Conservation (phyloP, 2,113 vertebrate species). For the Pseudopipra pipra region DNA sequence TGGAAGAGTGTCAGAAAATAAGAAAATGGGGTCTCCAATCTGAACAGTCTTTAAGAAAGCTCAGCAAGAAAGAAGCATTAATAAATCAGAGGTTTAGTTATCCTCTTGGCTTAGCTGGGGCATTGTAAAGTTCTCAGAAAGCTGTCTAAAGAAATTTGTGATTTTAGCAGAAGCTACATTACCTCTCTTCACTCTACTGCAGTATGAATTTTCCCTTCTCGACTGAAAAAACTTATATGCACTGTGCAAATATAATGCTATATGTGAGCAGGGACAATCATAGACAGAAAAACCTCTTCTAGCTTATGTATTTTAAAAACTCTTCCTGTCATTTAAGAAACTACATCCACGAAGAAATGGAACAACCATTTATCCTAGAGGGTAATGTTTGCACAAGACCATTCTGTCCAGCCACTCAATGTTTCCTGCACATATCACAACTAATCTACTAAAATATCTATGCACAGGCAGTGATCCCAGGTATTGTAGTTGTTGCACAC, state of each 20-base stretch:
- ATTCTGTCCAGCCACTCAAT: not conserved
- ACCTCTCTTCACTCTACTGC: not conserved
- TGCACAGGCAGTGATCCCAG: not conserved
- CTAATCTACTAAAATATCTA: not conserved
- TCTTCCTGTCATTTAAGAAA: not conserved
- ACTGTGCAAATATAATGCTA: not conserved
- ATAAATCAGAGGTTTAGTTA: not conserved
- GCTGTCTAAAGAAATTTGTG: not conserved
- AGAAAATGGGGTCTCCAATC: not conserved
- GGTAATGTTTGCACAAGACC: not conserved
- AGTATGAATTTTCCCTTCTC: not conserved
- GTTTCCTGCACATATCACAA: not conserved
- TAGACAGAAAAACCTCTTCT: not conserved
- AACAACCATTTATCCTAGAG: not conserved
- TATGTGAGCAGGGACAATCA: not conserved
- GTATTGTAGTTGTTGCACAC: not conserved
- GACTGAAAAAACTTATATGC: rapidly evolving
- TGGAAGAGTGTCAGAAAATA: not conserved
- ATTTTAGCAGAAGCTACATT: not conserved
- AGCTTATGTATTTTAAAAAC: not conserved
- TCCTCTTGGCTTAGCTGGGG: not conserved
- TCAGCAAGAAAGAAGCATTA: not conserved
- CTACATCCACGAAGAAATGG: not conserved
- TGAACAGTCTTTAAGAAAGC: not conserved
- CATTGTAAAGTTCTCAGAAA: not conserved